A percentile compares a stretch with the other conserved stretches of the same genome.
Conservation (phyloP, 2,888 invertebrate genomes). For the Litoditis marina region DNA sequence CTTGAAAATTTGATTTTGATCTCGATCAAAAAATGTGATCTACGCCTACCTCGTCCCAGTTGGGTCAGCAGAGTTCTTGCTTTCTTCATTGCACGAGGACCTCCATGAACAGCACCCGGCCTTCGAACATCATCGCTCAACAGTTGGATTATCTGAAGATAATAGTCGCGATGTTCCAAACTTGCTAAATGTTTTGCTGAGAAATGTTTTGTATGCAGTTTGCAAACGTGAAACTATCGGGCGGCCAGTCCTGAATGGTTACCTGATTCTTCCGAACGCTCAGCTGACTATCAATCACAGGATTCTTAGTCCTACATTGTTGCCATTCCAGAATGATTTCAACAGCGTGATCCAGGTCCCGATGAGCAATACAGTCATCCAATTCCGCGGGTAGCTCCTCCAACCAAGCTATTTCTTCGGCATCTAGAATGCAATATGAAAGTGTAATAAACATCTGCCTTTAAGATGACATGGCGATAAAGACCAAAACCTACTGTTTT, state of each 20-base stretch:
- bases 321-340: constrained; percentile 60
- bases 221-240: too few species aligned
- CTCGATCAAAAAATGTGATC: background rate
- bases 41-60: constrained; percentile 30
- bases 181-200: too few species aligned
- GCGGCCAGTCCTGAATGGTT: background rate
- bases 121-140: constrained; percentile 55
- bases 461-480: background rate
- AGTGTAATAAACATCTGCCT: background rate
- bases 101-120: constrained; percentile 55
- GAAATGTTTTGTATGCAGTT: too few species aligned
- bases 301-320: constrained; percentile 45
- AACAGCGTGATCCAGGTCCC: constrained; percentile 57
- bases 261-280: constrained; percentile 51
- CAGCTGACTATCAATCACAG: constrained; percentile 48
- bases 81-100: constrained; percentile 51
- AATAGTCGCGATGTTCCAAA: background rate
- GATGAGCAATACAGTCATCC: constrained; percentile 56
- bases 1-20: background rate
- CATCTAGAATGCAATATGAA: constrained; percentile 19
- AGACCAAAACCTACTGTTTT: background rate
- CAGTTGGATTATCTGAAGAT: constrained; percentile 44
- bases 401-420: constrained; percentile 50
- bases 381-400: constrained; percentile 55
- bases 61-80: constrained; percentile 38